Evolutionary conservation across 1,140 invertebrate species (phyloP).

Genomic region (Drosophila sproati): DNA sequence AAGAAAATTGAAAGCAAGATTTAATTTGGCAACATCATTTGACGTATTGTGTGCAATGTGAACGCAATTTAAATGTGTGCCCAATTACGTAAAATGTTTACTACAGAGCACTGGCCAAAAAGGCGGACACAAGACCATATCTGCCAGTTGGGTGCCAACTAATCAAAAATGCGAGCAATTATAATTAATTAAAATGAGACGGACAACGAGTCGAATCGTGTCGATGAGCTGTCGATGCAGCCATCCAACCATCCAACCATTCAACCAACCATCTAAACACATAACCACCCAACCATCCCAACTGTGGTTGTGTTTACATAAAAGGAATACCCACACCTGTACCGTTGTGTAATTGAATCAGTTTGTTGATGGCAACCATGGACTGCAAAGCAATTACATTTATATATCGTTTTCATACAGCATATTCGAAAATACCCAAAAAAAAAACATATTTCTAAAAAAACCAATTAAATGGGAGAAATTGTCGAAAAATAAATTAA

Average conservation of each 20-base stretch:
- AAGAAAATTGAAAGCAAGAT: slow-evolving; percentile 47
- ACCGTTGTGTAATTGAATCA: slow-evolving; percentile 30
- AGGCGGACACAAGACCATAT: slow-evolving; percentile 27
- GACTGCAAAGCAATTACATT: slow-evolving; percentile 20
- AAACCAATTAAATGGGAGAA: neutral
- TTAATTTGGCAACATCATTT: slow-evolving; percentile 76
- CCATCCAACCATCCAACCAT: neutral
- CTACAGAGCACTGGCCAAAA: slow-evolving; percentile 29
- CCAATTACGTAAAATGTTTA: slow-evolving; percentile 81
- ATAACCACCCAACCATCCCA: neutral
- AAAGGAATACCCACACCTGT: slow-evolving; percentile 1
- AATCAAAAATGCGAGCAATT: slow-evolving; percentile 79
- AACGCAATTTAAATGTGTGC: slow-evolving; percentile 80
- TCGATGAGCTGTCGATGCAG: neutral
- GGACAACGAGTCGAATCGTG: slow-evolving; percentile 27
- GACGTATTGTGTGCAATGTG: slow-evolving; percentile 67
- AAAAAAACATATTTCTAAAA: neutral
- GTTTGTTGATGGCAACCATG: slow-evolving; percentile 24
- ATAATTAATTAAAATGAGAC: slow-evolving; percentile 78
- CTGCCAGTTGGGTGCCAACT: slow-evolving; percentile 66
- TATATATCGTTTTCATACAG: neutral
- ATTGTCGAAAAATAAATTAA: neutral
- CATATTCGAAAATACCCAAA: neutral
- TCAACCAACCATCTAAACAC: slow-evolving; percentile 2
- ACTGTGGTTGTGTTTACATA: neutral